Base-by-base conservation (phyloP, 2,888 invertebrate genomes). In the Miltochrista miniata region DNA sequence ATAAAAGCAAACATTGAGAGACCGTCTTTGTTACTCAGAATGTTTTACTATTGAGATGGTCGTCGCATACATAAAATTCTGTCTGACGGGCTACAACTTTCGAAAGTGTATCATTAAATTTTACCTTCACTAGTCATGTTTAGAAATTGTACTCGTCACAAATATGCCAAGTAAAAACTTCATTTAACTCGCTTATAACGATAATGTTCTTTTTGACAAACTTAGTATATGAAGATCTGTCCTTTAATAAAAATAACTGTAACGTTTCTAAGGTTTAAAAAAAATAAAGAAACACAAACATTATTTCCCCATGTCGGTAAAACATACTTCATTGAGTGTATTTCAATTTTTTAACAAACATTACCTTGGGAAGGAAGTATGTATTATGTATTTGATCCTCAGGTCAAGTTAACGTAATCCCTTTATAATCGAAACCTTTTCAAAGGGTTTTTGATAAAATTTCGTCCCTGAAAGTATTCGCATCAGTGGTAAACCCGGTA, bases 321-420 rank as follows among this genome's bases (percentile, higher is more conserved):
- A n/a, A n/a, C n/a, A n/a, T n/a, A n/a, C n/a, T n/a, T n/a, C n/a
- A n/a, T n/a, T n/a, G n/a, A n/a, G n/a, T n/a, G n/a, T n/a, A n/a
- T 24, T 5, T 4, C 3, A 24, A 24, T 2, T 24, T 24, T 24
- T 5, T 5, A 24, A 5, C 5, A 24, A 89, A 85, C 83, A 85
- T 82, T 68, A 72, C 70, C 70, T 69, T 74, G 70, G 70, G 64
- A 81, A n/a, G n/a, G n/a, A n/a, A n/a, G n/a, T n/a, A n/a, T n/a
- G n/a, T n/a, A n/a, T n/a, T n/a, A n/a, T 85, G 5, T 24, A 24
- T 24, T 24, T 24, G 5, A 79, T 78, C 75, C 73, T 70, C 70
- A 68, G 63, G 55, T 59, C 53, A 65, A 70, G 75, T 78, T 72
- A 72, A 74, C 66, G 59, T 55, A 52, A 56, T 61, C 59, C 66